Evolutionary conservation across 2,113 vertebrate species (phyloP), one percentile per base, ranked within the genome.

Genomic region (Daubentonia madagascariensis): DNA sequence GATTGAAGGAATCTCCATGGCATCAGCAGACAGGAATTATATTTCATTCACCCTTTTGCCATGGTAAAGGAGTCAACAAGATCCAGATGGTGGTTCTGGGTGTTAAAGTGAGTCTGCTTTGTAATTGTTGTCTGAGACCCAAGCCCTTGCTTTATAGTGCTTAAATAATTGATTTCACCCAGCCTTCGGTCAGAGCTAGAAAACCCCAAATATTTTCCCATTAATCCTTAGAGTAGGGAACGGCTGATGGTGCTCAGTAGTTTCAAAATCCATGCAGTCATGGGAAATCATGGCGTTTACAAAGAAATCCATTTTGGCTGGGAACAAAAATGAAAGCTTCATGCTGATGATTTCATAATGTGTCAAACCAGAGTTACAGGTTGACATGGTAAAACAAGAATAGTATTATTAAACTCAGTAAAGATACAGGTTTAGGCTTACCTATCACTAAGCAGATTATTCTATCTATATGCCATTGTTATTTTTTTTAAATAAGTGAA

Each of bases 81-180:
- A 98, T 98, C 98, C 98, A 99, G 98, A 99, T 99, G 98, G 98
- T 97, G 97, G 97, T 98, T 98, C 98, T 98, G 98, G 97, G 96
- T 98, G 94, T 98, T 98, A 98, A 80, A 98, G 93, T 97, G 96
- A 52, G 96, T 98, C 98, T 98, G 95, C 97, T 98, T 96, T 94
- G 93, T 98, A 98, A 98, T 98, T 97, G 93, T 63, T 97, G 94
- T 98, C 97, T 52, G 97, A 98, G 98, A 98, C 98, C 88, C 32
- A 95, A 98, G 73, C n/a, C 72, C 94, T 98, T 90, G 87, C 95
- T 98, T 99, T 98, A 98, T 89, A 97, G 96, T 65, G 98, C 98
- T 98, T 98, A 98, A 98, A 99, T 98, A 99, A 99, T 99, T 98
- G 97, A 99, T 99, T 99, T 99, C 96, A 98, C 96, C 79, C 95